Evolutionary conservation across 2,888 invertebrate genomes (phyloP), one percentile per base, ranked within the genome.

Genomic region (Phaonia tiefii): DNA sequence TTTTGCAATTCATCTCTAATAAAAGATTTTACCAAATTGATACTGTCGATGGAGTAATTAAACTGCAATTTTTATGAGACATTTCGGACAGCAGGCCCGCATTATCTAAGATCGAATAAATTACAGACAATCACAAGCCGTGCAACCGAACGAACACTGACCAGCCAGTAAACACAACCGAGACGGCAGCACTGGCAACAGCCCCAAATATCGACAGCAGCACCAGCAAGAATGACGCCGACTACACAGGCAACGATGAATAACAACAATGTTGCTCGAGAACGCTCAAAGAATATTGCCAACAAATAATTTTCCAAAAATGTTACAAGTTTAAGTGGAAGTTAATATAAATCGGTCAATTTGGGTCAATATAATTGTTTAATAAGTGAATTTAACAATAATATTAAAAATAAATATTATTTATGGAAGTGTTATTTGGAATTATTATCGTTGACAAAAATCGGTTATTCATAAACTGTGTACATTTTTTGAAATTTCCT

Each of bases 31-130:
- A 84, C 86, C 85, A 86, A 86, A 85, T 86, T 84, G 90, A 90
- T 89, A 90, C 88, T 90, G 90, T 90, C 90, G 88, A 88, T 90
- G 87, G 87, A 90, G 90, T 90, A 90, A 90, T 90, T 90, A 90
- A 90, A 90, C 86, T 86, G 88, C 90, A 89, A 90, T 90, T 90
- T 90, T 90, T 90, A 88, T 90, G 89, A 89, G 88, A 87, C 88
- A 88, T 88, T 87, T 88, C 86, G 87, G 89, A 89, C 90, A 88
- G 89, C 86, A 84, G 86, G 86, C 87, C 85, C 85, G 67, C 76
- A 85, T 85, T 89, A 89, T 90, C 90, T 87, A 77, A 86, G 89
- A 89, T 89, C 87, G 89, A 89, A 89, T 89, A 89, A 89, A 89
- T 90, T 89, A 89, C 86, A 88, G 42, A 77, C 82, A 75, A 63